phyloP scores from a whole-genome alignment of 2,888 invertebrate species.

The Eudasyphora cyanicolor region DNA sequence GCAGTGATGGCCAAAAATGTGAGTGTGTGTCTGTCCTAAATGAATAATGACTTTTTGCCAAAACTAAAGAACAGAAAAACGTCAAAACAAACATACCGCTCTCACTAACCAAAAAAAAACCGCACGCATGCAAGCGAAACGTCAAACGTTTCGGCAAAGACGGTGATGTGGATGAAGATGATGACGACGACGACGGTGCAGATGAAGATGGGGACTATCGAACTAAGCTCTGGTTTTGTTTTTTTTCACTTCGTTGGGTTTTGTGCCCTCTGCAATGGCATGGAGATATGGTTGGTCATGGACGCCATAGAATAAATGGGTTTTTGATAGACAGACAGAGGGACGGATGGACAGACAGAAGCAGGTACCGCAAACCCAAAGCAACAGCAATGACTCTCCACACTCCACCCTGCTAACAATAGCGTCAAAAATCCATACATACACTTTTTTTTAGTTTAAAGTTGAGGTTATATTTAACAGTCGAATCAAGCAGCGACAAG shows the following conservation, averaged over 20 bases:
- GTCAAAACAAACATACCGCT: conserved; percentile 51
- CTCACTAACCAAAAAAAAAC: conserved; percentile 28
- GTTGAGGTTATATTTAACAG: no score
- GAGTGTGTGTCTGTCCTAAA: no score
- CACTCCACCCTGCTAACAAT: neutral
- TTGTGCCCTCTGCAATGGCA: conserved; percentile 18
- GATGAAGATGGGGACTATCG: conserved; percentile 33
- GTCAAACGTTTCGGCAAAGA: conserved; percentile 37
- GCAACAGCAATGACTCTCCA: neutral
- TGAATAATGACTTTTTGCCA: conserved; percentile 52
- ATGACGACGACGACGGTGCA: conserved; percentile 48
- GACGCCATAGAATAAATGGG: conserved; percentile 73
- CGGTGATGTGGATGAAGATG: conserved; percentile 63
- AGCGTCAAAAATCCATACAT: neutral
- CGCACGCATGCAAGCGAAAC: conserved; percentile 66
- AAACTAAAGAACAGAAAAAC: no score
- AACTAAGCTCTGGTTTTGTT: neutral
- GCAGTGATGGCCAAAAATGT: conserved; percentile 27
- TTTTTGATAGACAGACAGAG: conserved; percentile 67
- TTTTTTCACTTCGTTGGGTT: neutral
- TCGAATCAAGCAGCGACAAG: neutral
- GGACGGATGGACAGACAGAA: neutral
- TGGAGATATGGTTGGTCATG: conserved; percentile 72
- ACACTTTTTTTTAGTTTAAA: neutral
- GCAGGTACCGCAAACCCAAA: conserved; percentile 44